Base-by-base conservation (phyloP, 2,113 vertebrate species). In the Brienomyrus brachyistius region DNA sequence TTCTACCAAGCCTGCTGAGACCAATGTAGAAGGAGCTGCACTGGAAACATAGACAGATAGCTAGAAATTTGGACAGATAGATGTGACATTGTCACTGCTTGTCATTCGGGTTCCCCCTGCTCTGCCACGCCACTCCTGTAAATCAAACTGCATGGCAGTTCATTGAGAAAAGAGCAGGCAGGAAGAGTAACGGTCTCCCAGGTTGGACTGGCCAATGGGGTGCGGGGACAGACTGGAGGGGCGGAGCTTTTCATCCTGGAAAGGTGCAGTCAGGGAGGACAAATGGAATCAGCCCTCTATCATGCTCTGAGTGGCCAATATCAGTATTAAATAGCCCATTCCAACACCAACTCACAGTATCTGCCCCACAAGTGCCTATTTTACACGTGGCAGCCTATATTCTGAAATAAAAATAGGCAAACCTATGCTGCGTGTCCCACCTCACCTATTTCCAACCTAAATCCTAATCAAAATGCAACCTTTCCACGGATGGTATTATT, bases 151-250 rank as follows among this genome's bases (percentile, higher is more conserved):
- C 90, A 77, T 1, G 35, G 51, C 56, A 82, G 82, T 91, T 91
- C 91, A 92, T 92, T 93, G 89, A 93, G 91, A 92, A 93, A 92
- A 91, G 86, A 88, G 91, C 88, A 50, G 77, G 88, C 51, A 77
- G 88, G 88, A 90, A 87, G 86, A 17, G 50, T 3, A 4, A 40
- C 0, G 45, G 1, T 48, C 35, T 43, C 4, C 35, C 90, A 89
- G 90, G 85, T 83, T 17, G 4, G 48, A 80, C 31, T 21, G 31
- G 89, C 91, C 91, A 91, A 88, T 90, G 74, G 86, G 74, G 15
- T 19, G 31, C 43, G 35, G 74, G 31, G 90, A 50, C 47, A 87
- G 40, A n/a, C 21, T 17, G n/a, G 21, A 48, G 87, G 87, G 17
- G 35, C 13, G 21, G 56, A 19, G 87, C 21, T 62, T 40, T 40